phyloP scores from a whole-genome alignment of 2,888 invertebrate genomes.

The Hyppa rectilinea region DNA sequence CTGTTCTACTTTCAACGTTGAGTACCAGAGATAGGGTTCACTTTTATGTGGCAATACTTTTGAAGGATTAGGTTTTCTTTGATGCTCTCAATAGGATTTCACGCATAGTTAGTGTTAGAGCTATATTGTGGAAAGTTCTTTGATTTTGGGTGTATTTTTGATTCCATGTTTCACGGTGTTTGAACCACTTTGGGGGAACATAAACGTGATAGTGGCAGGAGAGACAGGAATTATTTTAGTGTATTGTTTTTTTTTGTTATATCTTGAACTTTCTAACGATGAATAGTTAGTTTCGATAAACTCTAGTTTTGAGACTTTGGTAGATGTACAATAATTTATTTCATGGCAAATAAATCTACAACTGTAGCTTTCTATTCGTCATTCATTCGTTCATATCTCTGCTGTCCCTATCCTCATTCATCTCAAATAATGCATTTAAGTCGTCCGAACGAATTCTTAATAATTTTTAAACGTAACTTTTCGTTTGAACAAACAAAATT shows the following conservation, averaged over 20 bases:
- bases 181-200: constrained; percentile 68
- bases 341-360: not conserved
- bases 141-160: constrained; percentile 89
- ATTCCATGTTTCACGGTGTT: constrained; percentile 86
- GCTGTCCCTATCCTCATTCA: not conserved
- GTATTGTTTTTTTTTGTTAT: not conserved
- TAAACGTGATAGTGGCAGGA: constrained; percentile 56
- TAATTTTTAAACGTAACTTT: not conserved
- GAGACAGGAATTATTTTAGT: constrained; percentile 1
- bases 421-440: not conserved
- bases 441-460: not conserved
- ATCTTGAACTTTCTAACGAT: not conserved
- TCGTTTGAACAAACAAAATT: not conserved
- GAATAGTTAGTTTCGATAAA: not conserved
- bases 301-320: too few relatives aligned
- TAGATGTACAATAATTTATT: not conserved
- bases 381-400: not conserved
- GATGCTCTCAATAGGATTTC: constrained; percentile 89
- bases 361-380: not conserved
- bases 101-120: constrained; percentile 88
- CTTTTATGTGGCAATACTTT: constrained; percentile 39
- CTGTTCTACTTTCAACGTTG: constrained; percentile 60
- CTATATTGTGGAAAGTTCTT: constrained; percentile 87
- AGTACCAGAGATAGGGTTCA: constrained; percentile 56
- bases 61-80: constrained; percentile 82